Base-by-base conservation (phyloP, 1,140 invertebrate species). In the Steinernema feltiae region DNA sequence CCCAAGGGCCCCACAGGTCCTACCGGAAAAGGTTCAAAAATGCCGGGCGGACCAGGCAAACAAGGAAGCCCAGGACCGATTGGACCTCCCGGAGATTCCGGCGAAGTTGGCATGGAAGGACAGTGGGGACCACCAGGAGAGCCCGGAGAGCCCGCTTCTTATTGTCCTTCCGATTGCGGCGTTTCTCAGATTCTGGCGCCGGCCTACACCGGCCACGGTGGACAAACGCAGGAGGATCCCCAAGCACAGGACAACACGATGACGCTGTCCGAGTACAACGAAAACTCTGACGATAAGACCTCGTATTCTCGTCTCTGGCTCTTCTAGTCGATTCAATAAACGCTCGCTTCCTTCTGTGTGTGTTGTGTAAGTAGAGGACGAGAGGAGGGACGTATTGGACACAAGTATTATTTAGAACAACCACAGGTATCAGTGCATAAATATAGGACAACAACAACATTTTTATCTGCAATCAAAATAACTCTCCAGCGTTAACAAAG, bases 161-260 rank as follows among this genome's bases (percentile, higher is more conserved):
- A 84, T 53, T 82, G 81, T 70, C 73, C 80, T 21, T 82, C 81
- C 1, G 81, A 82, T 69, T 82, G 81, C 72, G 81, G 81, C 21
- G 81, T 82, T 24, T 83, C 81, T n/a, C 80, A 82, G 71, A 83
- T 82, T 48, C 35, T 81, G 46, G 79, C 78, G 1, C 78, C 78
- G 32, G 32, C 75, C 31, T 63, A 63, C 24, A 63, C 15, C 12
- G 15, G 53, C 24, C 53, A 63, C 2, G 53, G 53, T 15, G 53
- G 53, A 63, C 15, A 15, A 27, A 46, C 41, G n/a, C 7, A n/a
- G n/a, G 53, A 63, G 24, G 53, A 63, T 21, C 53, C 53, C 24
- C 53, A 63, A 63, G 53, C 53, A 3, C 53, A 63, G 53, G 53
- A 63, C 7, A 12, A 63, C 53, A 63, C 53, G 53, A 63, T 63